A percentile compares a stretch with the other conserved stretches of the same genome.
phyloP scores from a whole-genome alignment of 2,797 vertebrate genomes.

The Halcyon leucocephala region DNA sequence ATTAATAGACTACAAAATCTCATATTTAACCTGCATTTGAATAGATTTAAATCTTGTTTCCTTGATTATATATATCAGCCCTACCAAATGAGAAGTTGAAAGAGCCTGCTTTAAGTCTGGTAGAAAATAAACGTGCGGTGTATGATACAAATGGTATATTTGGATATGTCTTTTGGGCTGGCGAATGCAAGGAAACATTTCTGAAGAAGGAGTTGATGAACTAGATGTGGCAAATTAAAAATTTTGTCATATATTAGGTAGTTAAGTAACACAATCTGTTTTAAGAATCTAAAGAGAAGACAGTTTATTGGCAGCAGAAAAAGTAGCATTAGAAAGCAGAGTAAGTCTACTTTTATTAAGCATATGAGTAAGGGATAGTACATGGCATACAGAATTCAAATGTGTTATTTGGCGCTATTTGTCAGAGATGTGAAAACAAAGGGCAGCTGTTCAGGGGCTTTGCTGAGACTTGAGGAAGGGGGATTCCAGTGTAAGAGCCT shows the following conservation, averaged over 20 bases:
- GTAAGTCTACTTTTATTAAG: slow-evolving; percentile 5
- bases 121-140: fast-evolving
- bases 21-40: background rate
- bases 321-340: slow-evolving; percentile 5
- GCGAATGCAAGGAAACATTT: background rate
- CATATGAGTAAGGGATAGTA: background rate
- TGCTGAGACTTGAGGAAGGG: background rate
- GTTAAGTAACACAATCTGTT: background rate
- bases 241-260: background rate
- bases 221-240: background rate
- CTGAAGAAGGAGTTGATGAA: background rate
- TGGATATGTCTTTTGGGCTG: background rate
- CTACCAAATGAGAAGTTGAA: background rate
- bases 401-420: background rate
- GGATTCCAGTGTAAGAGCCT: background rate
- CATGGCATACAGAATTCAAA: background rate
- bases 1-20: background rate
- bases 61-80: background rate
- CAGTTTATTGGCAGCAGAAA: background rate
- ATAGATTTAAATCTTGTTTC: background rate
- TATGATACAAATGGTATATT: background rate
- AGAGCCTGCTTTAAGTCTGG: background rate
- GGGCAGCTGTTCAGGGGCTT: background rate
- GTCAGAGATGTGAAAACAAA: background rate
- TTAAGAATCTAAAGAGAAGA: slow-evolving; percentile 1